Percentiles rank a stretch among this genome's conserved stretches.
Evolutionary conservation across 2,113 vertebrate genomes (phyloP).

Genomic region (Upupa epops): DNA sequence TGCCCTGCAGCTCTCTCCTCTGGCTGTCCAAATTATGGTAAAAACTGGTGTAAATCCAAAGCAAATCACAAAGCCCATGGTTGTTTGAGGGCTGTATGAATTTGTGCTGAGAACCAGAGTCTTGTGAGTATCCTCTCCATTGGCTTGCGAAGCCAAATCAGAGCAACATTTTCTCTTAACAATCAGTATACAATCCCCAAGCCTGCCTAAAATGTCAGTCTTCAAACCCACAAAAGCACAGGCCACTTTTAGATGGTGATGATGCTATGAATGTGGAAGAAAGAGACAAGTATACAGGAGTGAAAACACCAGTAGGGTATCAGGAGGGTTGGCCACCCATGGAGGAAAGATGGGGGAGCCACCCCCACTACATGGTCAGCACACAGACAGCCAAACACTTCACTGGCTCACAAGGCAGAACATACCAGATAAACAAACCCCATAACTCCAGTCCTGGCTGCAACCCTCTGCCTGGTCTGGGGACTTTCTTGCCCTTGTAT

Average conservation of each 20-base stretch:
- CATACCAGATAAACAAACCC: rapidly evolving
- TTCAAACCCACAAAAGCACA: not conserved
- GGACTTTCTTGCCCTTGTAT: not conserved
- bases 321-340: not conserved
- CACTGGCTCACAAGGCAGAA: not conserved
- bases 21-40: not conserved
- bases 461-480: not conserved
- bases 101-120: not conserved
- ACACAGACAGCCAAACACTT: not conserved
- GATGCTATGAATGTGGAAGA: not conserved
- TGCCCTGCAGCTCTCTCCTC: not conserved
- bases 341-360: not conserved
- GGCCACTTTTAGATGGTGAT: not conserved
- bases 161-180: constrained; percentile 17
- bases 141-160: not conserved
- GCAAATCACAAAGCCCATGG: not conserved
- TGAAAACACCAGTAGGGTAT: not conserved
- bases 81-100: not conserved
- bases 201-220: constrained; percentile 5
- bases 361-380: not conserved
- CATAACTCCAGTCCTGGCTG: too few species aligned
- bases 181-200: not conserved
- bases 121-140: not conserved
- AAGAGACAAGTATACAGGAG: not conserved
- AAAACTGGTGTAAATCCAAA: not conserved